Conservation (phyloP, 37 sponge, comb jelly and placozoan genomes). For the Ephydatia muelleri region DNA sequence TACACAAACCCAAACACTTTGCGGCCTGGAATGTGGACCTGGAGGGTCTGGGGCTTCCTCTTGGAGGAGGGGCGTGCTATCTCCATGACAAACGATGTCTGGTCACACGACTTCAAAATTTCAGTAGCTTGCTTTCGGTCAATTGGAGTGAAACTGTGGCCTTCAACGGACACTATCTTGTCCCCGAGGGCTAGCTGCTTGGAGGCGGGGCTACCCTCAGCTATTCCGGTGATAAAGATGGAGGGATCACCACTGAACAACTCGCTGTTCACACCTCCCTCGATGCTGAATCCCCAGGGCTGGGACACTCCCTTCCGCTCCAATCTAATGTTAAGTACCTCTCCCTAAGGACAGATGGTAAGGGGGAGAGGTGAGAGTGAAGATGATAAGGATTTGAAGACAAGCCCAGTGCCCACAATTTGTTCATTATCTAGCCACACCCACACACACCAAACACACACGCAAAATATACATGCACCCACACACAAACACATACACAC, state of each 20-base stretch:
- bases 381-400: no score
- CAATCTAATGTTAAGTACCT: conserved; percentile 8
- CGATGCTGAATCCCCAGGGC: conserved; percentile 67
- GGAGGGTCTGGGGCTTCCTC: conserved; percentile 20
- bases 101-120: conserved; percentile 51
- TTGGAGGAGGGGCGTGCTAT: conserved; percentile 22
- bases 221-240: conserved; percentile 51
- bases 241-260: conserved; percentile 40
- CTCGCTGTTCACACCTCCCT: conserved; percentile 40
- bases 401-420: no score
- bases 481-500: no score
- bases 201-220: conserved; percentile 32
- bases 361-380: no score
- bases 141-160: conserved; percentile 9
- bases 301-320: conserved; percentile 2
- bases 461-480: no score
- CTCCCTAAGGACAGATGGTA: no score
- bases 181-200: conserved; percentile 38
- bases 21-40: conserved; percentile 45
- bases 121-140: conserved; percentile 41
- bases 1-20: conserved; percentile 49
- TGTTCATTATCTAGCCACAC: no score
- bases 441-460: no score
- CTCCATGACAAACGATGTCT: conserved; percentile 25
- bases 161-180: conserved; percentile 18